A percentile compares a stretch with the other conserved stretches of the same genome.
Evolutionary conservation across 2,113 vertebrate species (phyloP).

Genomic region (Eira barbara): DNA sequence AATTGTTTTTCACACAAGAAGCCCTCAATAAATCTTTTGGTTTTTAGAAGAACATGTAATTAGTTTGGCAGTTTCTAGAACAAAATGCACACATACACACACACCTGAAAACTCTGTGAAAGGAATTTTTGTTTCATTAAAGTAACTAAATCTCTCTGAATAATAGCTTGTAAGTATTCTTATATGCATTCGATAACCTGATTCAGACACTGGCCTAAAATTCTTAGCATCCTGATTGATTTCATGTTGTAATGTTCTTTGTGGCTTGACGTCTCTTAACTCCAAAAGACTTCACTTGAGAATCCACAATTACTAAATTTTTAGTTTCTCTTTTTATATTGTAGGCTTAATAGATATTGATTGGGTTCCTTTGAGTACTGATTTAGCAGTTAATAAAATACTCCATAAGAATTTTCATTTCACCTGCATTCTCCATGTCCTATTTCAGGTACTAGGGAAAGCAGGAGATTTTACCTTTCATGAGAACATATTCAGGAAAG

Average conservation of each 20-base stretch:
- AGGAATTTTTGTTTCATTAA: background rate
- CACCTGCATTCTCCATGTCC: background rate
- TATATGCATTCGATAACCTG: background rate
- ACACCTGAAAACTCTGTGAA: background rate
- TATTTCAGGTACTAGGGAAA: background rate
- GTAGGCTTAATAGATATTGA: background rate
- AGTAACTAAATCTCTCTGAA: background rate
- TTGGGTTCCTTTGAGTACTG: background rate
- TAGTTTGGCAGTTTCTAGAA: background rate
- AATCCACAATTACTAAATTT: background rate
- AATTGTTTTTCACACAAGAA: background rate
- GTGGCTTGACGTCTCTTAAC: slow-evolving; percentile 1
- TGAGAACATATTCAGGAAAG: background rate
- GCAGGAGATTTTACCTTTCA: slow-evolving; percentile 36
- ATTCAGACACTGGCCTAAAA: background rate
- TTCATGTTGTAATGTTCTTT: background rate
- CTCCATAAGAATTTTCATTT: background rate
- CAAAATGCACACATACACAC: background rate
- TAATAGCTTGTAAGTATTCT: background rate
- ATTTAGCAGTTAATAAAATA: background rate
- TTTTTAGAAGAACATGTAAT: background rate
- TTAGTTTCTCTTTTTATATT: background rate
- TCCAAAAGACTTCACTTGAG: background rate
- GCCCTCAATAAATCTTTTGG: background rate
- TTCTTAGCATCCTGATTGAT: background rate